Evolutionary conservation across 2,888 invertebrate species (phyloP).

Genomic region (Herminia tarsipennalis): DNA sequence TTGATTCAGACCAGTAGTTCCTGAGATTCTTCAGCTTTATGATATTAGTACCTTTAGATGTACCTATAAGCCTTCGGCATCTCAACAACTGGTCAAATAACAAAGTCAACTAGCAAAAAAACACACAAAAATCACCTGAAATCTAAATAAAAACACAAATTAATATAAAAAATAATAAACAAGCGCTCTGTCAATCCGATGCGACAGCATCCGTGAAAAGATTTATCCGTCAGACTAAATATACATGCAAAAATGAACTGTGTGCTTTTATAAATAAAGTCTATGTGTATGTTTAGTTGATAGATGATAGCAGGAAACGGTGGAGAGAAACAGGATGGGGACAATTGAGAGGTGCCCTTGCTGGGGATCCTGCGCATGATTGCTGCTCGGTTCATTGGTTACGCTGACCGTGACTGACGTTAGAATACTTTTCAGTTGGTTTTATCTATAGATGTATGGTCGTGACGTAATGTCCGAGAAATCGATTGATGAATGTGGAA

Average conservation of each 20-base stretch:
- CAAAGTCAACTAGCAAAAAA: no score
- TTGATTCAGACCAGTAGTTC: no score
- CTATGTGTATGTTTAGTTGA: slow-evolving; percentile 7
- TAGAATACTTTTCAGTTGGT: background rate
- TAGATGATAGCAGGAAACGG: slow-evolving; percentile 54
- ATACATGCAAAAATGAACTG: slow-evolving; percentile 35
- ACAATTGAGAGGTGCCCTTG: slow-evolving; percentile 79
- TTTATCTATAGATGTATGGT: no score
- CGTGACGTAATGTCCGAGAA: no score
- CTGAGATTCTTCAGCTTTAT: no score
- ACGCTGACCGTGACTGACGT: slow-evolving; percentile 33
- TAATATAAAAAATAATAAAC: slow-evolving; percentile 16
- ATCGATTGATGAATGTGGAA: no score
- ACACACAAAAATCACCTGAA: no score
- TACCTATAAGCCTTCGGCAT: no score
- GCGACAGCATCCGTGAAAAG: slow-evolving; percentile 44
- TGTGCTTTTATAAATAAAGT: slow-evolving; percentile 36
- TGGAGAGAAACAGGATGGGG: slow-evolving; percentile 71
- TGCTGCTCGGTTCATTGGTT: slow-evolving; percentile 33
- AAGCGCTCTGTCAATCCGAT: slow-evolving; percentile 42
- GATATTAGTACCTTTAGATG: no score
- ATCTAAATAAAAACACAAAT: background rate
- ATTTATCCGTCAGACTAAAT: slow-evolving; percentile 39
- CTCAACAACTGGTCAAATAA: no score
- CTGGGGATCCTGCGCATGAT: slow-evolving; percentile 58